phyloP scores from a whole-genome alignment of 2,797 vertebrate genomes.

The Cryptoprocta ferox region DNA sequence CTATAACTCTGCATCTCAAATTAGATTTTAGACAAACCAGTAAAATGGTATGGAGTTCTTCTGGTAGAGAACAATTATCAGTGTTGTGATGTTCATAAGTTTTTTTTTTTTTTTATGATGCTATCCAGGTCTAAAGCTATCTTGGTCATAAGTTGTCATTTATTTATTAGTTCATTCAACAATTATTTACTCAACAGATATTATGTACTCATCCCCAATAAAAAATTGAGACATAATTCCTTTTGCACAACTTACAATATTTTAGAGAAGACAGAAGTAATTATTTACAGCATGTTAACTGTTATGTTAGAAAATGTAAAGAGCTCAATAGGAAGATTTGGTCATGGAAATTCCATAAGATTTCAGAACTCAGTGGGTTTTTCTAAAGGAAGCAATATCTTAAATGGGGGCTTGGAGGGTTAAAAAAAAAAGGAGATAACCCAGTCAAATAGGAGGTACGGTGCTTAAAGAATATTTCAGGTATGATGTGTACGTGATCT shows the following conservation, averaged over 20 bases:
- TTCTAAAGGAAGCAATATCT: neutral
- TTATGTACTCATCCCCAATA: neutral
- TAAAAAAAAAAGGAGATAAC: neutral
- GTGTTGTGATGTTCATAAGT: neutral
- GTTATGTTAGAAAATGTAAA: neutral
- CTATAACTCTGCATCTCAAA: neutral
- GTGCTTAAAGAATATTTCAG: neutral
- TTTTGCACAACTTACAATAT: neutral
- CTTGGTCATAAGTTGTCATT: neutral
- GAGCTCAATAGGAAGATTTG: neutral
- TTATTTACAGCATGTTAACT: neutral
- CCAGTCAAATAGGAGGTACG: neutral
- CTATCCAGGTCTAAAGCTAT: neutral
- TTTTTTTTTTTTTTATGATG: neutral
- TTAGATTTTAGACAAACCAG: neutral
- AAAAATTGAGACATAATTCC: neutral
- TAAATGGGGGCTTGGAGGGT: neutral
- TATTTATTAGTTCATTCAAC: neutral
- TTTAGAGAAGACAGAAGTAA: neutral
- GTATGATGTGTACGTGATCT: neutral
- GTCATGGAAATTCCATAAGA: neutral
- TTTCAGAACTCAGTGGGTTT: neutral
- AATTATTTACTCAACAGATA: neutral
- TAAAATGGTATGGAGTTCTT: neutral
- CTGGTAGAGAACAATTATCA: neutral